phyloP scores from a whole-genome alignment of 2,888 invertebrate genomes.

The Tineola bisselliella region DNA sequence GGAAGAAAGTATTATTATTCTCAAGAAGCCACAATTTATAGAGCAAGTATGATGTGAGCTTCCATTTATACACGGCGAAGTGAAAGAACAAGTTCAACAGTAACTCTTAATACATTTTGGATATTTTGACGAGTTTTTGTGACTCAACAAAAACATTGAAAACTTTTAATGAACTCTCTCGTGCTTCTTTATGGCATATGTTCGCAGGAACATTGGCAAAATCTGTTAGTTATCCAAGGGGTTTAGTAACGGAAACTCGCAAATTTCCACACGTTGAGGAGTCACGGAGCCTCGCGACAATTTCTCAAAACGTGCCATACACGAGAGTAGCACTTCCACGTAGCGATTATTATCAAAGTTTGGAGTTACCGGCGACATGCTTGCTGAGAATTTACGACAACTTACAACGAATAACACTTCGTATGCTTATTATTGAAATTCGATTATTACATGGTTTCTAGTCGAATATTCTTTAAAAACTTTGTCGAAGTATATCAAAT shows the following conservation, averaged over 20 bases:
- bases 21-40: background rate
- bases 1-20: background rate
- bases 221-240: conserved; percentile 11
- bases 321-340: conserved; percentile 19
- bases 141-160: conserved; percentile 8
- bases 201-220: background rate
- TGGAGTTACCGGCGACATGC: conserved; percentile 10
- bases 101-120: background rate
- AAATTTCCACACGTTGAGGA: conserved; percentile 9
- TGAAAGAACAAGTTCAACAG: conserved; percentile 2
- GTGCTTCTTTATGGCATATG: background rate
- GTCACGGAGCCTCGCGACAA: conserved; percentile 12
- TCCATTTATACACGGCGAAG: background rate
- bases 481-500: no score
- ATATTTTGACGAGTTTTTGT: conserved; percentile 6
- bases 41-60: background rate
- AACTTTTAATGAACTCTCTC: conserved; percentile 12
- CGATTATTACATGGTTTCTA: background rate
- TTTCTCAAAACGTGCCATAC: conserved; percentile 19
- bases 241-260: background rate
- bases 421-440: background rate
- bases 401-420: conserved; percentile 7
- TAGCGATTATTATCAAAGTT: conserved; percentile 35
- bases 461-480: no score
- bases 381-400: conserved; percentile 8